Conservation (phyloP, 2,113 vertebrate species). For the Ceyx melanurus region DNA sequence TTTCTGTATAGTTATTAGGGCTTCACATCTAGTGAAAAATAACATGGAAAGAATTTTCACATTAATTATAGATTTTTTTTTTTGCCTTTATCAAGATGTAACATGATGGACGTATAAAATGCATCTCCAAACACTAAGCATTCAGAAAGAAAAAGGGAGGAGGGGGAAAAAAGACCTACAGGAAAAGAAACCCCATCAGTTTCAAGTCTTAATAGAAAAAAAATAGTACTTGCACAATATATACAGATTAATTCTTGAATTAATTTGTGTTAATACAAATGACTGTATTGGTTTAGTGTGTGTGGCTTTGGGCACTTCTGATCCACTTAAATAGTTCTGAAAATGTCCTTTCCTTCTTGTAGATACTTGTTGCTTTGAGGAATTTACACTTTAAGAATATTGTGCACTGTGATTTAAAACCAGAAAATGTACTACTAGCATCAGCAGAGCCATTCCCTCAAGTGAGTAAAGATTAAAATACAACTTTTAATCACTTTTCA, state of each 20-base stretch:
- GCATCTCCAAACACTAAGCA: neutral
- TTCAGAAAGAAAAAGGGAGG: neutral
- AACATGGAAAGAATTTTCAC: neutral
- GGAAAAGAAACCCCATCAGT: neutral
- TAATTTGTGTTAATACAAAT: neutral
- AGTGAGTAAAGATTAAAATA: conserved; percentile 70
- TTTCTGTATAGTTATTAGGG: neutral
- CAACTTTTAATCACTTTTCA: neutral
- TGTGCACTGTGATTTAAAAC: conserved; percentile 98
- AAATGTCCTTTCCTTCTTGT: conserved; percentile 25
- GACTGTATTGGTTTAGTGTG: neutral
- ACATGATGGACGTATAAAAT: neutral
- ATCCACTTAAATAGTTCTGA: neutral
- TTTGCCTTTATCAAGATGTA: neutral
- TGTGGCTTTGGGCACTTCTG: neutral
- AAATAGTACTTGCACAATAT: neutral
- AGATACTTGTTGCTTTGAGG: conserved; percentile 97
- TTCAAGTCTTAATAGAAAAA: neutral
- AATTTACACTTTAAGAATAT: conserved; percentile 99
- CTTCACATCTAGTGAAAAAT: neutral
- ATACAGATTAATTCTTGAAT: neutral
- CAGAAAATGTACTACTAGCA: conserved; percentile 96
- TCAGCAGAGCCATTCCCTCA: conserved; percentile 97
- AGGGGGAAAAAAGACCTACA: rapidly evolving
- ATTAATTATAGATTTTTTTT: neutral